A percentile compares a stretch with the other conserved stretches of the same genome.
Evolutionary conservation across 2,888 invertebrate species (phyloP).

Genomic region (Teinopalpus imperialis): DNA sequence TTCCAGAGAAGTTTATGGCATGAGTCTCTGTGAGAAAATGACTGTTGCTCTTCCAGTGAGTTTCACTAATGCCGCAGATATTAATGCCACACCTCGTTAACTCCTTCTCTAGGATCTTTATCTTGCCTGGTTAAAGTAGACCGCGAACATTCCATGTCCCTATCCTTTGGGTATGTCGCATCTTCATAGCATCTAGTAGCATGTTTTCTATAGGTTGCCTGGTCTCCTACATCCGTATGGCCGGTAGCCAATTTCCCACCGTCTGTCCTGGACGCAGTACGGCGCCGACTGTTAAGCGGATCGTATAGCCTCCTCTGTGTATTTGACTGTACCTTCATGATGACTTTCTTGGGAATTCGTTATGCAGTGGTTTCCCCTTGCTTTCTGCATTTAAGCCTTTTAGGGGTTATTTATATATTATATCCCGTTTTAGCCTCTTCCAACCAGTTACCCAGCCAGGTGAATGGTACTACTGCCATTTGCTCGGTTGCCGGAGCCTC

Average conservation of each 20-base stretch:
- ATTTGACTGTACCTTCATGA: too few species aligned
- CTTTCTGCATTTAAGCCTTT: slow-evolving; percentile 17
- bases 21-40: slow-evolving; percentile 27
- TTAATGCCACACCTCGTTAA: too few species aligned
- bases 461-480: too few species aligned
- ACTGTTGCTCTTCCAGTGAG: slow-evolving; percentile 30
- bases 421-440: too few species aligned
- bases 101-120: too few species aligned
- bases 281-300: slow-evolving; percentile 30
- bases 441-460: neutral
- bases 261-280: too few species aligned
- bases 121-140: too few species aligned
- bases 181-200: slow-evolving; percentile 28
- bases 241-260: slow-evolving; percentile 28
- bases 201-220: slow-evolving; percentile 29
- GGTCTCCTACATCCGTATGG: slow-evolving; percentile 26
- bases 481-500: too few species aligned
- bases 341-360: too few species aligned
- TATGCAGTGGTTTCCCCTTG: too few species aligned
- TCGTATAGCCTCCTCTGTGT: slow-evolving; percentile 19
- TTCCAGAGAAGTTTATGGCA: slow-evolving; percentile 24
- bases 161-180: slow-evolving; percentile 5
- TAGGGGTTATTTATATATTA: slow-evolving; percentile 18
- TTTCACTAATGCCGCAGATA: too few species aligned
- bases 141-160: too few species aligned